Evolutionary conservation across 2,113 vertebrate genomes (phyloP).

Genomic region (Psittacara wagleri): DNA sequence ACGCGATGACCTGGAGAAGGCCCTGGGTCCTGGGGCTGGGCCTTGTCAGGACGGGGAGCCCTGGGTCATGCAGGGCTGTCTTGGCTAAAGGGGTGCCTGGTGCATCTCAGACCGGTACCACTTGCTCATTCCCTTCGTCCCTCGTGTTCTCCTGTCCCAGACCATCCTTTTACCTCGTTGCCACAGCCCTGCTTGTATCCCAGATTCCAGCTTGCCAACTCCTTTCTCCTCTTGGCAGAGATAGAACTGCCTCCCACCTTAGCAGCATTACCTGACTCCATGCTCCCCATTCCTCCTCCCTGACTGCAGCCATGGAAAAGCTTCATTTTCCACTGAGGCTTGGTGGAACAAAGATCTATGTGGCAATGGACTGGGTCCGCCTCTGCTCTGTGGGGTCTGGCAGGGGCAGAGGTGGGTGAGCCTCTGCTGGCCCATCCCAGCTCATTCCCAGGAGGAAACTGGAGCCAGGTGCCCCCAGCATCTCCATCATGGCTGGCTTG

Average conservation of each 20-base stretch:
- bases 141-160: neutral
- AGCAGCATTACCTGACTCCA: accelerated
- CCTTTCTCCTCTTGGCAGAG: neutral
- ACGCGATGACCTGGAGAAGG: neutral
- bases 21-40: neutral
- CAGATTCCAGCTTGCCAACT: accelerated
- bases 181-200: neutral
- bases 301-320: neutral
- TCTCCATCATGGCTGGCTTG: neutral
- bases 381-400: accelerated
- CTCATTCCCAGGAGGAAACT: accelerated
- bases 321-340: accelerated
- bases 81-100: neutral
- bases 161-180: neutral
- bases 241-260: neutral
- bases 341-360: neutral
- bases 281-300: neutral
- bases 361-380: neutral
- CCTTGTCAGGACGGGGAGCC: accelerated
- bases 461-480: too few relatives aligned
- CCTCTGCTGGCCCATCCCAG: neutral
- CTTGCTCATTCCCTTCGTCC: neutral
- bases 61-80: accelerated
- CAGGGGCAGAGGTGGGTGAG: neutral
- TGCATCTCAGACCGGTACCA: neutral